A percentile compares a stretch with the other conserved stretches of the same genome.
Conservation (phyloP, 1,140 invertebrate genomes). For the Drosophila leontia region DNA sequence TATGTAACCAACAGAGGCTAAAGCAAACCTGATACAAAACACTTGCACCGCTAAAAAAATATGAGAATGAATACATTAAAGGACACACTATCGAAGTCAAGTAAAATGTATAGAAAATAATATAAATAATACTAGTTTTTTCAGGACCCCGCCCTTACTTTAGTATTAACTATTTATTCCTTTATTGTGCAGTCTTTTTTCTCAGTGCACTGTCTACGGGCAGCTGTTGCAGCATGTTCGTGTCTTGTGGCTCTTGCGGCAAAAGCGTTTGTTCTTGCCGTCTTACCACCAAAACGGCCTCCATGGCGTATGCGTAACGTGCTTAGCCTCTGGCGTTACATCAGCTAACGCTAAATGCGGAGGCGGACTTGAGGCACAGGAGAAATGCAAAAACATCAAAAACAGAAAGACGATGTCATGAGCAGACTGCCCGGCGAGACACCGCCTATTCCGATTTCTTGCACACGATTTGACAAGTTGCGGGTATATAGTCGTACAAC, state of each 20-base stretch:
- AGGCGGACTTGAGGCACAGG: background rate
- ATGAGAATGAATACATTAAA: no score
- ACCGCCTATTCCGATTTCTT: slow-evolving; percentile 9
- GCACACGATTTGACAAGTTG: slow-evolving; percentile 11
- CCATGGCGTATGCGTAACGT: slow-evolving; percentile 61
- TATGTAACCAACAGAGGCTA: slow-evolving; percentile 24
- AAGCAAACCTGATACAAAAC: background rate
- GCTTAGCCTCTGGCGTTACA: slow-evolving; percentile 22
- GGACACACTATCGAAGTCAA: background rate
- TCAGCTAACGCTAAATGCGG: no score
- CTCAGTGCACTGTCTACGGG: background rate
- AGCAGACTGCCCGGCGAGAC: slow-evolving; percentile 19
- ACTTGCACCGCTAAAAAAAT: background rate
- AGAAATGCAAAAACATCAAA: slow-evolving; percentile 20
- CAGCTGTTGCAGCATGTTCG: slow-evolving; percentile 37
- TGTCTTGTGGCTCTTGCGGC: slow-evolving; percentile 22
- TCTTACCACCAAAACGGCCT: slow-evolving; percentile 21
- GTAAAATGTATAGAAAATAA: background rate
- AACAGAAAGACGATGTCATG: slow-evolving; percentile 11
- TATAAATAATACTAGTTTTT: no score
- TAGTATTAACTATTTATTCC: background rate
- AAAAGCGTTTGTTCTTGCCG: slow-evolving; percentile 43
- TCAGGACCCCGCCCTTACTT: background rate
- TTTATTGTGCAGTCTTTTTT: background rate
- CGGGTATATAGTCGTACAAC: background rate